Evolutionary conservation across 2,113 vertebrate genomes (phyloP).

Genomic region (Hiodon alosoides): DNA sequence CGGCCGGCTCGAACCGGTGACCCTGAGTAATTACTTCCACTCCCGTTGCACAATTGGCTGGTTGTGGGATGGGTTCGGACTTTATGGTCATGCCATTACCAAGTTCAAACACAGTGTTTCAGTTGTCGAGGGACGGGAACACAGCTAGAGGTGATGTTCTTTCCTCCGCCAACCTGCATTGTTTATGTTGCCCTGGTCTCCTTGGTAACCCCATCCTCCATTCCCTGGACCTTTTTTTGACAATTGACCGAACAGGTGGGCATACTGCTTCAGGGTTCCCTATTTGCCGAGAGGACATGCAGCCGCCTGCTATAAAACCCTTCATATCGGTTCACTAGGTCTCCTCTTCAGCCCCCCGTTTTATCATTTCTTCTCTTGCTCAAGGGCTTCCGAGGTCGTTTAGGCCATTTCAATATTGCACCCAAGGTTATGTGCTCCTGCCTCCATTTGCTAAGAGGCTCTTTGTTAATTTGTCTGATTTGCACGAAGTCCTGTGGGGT

Average conservation of each 20-base stretch:
- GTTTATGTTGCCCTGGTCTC: not conserved
- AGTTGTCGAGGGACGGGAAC: not conserved
- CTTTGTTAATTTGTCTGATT: conserved; percentile 18
- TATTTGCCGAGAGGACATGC: conserved; percentile 6
- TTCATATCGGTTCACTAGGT: not conserved
- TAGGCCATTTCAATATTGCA: conserved; percentile 9
- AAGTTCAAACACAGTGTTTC: not conserved
- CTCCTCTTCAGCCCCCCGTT: conserved; percentile 19
- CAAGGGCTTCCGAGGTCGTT: not conserved
- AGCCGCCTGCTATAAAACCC: conserved; percentile 5
- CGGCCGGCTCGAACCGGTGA: not conserved
- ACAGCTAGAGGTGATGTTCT: not conserved
- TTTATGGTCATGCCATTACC: not conserved
- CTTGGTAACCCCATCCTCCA: not conserved
- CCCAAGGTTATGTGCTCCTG: conserved; percentile 11
- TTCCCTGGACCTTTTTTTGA: conserved; percentile 1
- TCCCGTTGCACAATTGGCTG: not conserved
- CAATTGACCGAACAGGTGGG: conserved; percentile 18
- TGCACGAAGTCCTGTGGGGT: conserved; percentile 13
- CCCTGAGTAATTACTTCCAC: conserved; percentile 19
- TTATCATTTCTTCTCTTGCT: conserved; percentile 4
- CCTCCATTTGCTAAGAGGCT: conserved; percentile 18
- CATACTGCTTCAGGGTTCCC: not conserved
- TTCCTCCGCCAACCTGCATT: not conserved
- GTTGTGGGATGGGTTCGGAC: not conserved